Percentiles rank a stretch among this genome's conserved stretches.
phyloP scores from a whole-genome alignment of 2,888 invertebrate genomes.

The Monopis laevigella region DNA sequence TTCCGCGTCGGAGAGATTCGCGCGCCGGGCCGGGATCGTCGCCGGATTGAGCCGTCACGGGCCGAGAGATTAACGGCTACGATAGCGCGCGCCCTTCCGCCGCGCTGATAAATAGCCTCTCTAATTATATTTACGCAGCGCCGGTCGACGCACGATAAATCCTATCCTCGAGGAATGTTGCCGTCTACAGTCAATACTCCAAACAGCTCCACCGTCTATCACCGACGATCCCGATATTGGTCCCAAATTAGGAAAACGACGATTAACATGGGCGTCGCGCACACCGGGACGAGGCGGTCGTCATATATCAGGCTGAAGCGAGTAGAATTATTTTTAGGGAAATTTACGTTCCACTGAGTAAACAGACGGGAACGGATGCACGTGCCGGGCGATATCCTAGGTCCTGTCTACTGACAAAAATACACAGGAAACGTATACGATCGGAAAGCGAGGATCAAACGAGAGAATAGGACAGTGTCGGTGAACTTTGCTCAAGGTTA shows the following conservation, averaged over 20 bases:
- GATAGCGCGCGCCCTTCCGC: slow-evolving; percentile 59
- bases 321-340: slow-evolving; percentile 25
- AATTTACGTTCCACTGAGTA: slow-evolving; percentile 16
- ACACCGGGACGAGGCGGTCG: background rate
- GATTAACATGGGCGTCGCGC: background rate
- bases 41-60: slow-evolving; percentile 58
- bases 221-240: slow-evolving; percentile 35
- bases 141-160: slow-evolving; percentile 56
- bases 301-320: slow-evolving; percentile 18
- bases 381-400: slow-evolving; percentile 38
- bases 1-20: slow-evolving; percentile 11
- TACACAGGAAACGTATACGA: slow-evolving; percentile 48
- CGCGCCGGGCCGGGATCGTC: slow-evolving; percentile 19
- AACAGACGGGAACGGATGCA: slow-evolving; percentile 29
- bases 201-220: slow-evolving; percentile 29
- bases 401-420: slow-evolving; percentile 40
- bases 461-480: slow-evolving; percentile 28
- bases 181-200: slow-evolving; percentile 36
- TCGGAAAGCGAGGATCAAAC: slow-evolving; percentile 30
- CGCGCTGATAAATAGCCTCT: slow-evolving; percentile 60
- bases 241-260: background rate
- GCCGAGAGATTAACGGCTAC: slow-evolving; percentile 50
- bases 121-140: slow-evolving; percentile 66
- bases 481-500: slow-evolving; percentile 52
- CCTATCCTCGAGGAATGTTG: slow-evolving; percentile 38